A percentile compares a stretch with the other conserved stretches of the same genome.
Evolutionary conservation across 64 coral and sea anemone species (phyloP).

Genomic region (Pocillopora damicornis): DNA sequence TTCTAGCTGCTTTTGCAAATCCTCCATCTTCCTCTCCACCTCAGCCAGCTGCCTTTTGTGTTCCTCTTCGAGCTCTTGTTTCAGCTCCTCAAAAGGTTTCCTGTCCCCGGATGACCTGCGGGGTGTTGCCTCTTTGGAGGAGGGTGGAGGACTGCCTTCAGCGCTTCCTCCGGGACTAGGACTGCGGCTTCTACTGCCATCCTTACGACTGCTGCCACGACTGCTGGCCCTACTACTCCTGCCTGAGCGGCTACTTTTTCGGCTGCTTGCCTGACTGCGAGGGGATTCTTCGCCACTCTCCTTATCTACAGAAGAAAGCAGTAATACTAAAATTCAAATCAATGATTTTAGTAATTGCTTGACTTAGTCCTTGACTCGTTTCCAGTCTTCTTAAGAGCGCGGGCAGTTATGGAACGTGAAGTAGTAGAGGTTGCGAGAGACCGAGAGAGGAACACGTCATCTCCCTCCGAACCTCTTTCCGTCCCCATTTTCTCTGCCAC

Average conservation of each 20-base stretch:
- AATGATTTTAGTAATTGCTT: not conserved
- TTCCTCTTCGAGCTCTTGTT: constrained; percentile 58
- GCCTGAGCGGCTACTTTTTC: constrained; percentile 25
- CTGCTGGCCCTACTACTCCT: constrained; percentile 13
- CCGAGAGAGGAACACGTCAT: too few species aligned
- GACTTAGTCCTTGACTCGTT: not conserved
- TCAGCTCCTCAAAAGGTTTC: constrained; percentile 45
- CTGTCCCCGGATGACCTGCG: constrained; percentile 6
- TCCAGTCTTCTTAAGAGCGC: too few species aligned
- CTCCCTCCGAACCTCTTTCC: too few species aligned
- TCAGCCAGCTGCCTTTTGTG: constrained; percentile 58
- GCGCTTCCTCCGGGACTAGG: constrained; percentile 16
- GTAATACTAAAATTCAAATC: not conserved
- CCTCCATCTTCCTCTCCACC: constrained; percentile 53
- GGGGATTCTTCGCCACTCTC: constrained; percentile 21
- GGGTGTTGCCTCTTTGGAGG: constrained; percentile 22
- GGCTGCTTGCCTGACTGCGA: constrained; percentile 56
- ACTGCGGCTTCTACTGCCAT: constrained; percentile 46
- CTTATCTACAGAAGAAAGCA: not conserved
- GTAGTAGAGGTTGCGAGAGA: too few species aligned
- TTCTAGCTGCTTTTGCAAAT: constrained; percentile 50
- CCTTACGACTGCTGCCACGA: not conserved
- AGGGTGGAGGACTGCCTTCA: not conserved
- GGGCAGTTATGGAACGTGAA: too few species aligned
- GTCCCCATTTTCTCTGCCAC: too few species aligned